Evolutionary conservation across 2,888 invertebrate species (phyloP).

Genomic region (Aphodius sticticus): DNA sequence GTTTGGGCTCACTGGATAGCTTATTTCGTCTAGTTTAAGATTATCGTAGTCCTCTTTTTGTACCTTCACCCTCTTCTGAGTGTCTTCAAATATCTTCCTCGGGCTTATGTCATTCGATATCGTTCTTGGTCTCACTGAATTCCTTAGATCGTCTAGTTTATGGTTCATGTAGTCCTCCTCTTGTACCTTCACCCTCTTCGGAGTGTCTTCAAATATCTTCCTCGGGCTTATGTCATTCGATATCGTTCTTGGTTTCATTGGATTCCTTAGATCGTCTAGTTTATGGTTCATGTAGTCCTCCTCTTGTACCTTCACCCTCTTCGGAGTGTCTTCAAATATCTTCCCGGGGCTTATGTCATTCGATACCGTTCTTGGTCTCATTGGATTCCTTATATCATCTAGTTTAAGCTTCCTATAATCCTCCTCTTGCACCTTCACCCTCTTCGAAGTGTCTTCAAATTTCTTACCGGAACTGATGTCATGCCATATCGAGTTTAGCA

Average conservation of each 20-base stretch:
- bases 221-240: neutral
- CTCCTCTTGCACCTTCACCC: conserved; percentile 20
- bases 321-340: conserved; percentile 19
- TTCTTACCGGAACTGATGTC: conserved; percentile 32
- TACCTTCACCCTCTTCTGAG: neutral
- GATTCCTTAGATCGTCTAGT: neutral
- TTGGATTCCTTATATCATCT: neutral
- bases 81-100: neutral
- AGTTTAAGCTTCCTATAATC: neutral
- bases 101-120: neutral
- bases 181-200: neutral
- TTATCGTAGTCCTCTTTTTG: neutral
- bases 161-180: neutral
- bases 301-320: conserved; percentile 18
- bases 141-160: neutral
- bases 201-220: neutral
- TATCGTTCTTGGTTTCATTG: neutral
- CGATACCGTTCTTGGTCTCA: neutral
- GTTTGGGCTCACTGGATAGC: neutral
- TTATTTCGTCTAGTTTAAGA: neutral
- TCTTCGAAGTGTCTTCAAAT: conserved; percentile 15
- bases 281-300: neutral
- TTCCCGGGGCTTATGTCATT: conserved; percentile 31
- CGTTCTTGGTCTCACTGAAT: neutral
- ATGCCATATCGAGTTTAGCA: conserved; percentile 16